Conservation (phyloP, 1,140 invertebrate genomes). For the Frieseomelitta varia region DNA sequence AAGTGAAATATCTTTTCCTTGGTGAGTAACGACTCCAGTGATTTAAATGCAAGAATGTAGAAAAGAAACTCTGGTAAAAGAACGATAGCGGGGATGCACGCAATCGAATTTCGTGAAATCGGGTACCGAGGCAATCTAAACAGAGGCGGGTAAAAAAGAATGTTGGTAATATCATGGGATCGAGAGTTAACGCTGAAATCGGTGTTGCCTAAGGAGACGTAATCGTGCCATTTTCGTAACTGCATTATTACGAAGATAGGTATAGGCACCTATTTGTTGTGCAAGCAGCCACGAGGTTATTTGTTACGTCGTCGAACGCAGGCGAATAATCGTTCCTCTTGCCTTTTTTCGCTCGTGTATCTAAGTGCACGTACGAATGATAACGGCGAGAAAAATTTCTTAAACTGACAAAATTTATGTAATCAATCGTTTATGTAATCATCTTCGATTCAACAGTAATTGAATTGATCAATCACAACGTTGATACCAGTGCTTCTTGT, state of each 20-base stretch:
- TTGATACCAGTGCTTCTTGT: not conserved
- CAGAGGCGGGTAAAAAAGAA: not conserved
- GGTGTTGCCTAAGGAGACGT: constrained; percentile 67
- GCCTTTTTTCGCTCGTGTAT: constrained; percentile 24
- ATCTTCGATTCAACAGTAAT: not conserved
- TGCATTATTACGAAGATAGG: constrained; percentile 77
- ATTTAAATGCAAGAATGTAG: not conserved
- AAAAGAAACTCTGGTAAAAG: not conserved
- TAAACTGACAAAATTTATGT: not conserved
- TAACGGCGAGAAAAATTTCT: constrained; percentile 25
- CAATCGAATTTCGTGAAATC: constrained; percentile 19
- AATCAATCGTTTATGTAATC: constrained; percentile 17
- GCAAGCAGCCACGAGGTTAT: constrained; percentile 71
- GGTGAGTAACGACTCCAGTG: not conserved
- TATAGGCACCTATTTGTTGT: constrained; percentile 69
- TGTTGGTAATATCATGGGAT: not conserved
- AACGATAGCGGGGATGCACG: not conserved
- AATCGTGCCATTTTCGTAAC: constrained; percentile 78
- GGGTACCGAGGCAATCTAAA: not conserved
- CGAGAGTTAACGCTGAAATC: constrained; percentile 36
- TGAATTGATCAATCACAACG: too few species aligned
- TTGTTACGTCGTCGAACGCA: constrained; percentile 70
- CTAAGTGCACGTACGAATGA: not conserved
- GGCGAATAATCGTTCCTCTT: constrained; percentile 67
- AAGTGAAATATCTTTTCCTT: not conserved